Conservation (phyloP, 2,797 vertebrate genomes). For the Rhabdophis nuchalis region DNA sequence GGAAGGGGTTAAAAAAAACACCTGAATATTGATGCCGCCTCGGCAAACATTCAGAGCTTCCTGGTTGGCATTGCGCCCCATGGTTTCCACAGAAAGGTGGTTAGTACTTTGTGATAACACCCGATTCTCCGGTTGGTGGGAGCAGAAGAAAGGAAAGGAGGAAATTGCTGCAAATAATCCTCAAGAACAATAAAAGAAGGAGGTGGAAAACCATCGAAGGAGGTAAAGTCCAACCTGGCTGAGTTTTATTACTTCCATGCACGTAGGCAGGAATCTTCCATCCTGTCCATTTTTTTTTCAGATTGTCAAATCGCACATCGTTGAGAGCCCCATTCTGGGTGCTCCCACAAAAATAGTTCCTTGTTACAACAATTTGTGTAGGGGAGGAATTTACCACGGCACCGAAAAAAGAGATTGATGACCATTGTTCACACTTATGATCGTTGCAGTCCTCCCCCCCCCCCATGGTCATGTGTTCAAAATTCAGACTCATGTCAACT, state of each 20-base stretch:
- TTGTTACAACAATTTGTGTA: neutral
- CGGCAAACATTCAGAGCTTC: neutral
- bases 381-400: neutral
- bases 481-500: neutral
- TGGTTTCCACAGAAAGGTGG: neutral
- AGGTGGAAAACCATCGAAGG: neutral
- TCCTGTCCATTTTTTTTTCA: too few species aligned
- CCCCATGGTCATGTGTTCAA: neutral
- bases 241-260: neutral
- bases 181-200: neutral
- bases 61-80: neutral
- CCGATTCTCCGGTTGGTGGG: neutral
- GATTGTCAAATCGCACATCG: neutral
- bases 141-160: neutral
- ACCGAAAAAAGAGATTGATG: neutral
- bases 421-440: neutral
- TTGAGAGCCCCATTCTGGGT: neutral
- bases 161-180: neutral
- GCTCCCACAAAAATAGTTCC: neutral
- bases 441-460: too few species aligned
- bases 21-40: neutral
- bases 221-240: neutral
- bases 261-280: neutral
- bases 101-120: neutral
- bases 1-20: neutral